Evolutionary conservation across 2,888 invertebrate species (phyloP).

Genomic region (Alviniconcha strummeri): DNA sequence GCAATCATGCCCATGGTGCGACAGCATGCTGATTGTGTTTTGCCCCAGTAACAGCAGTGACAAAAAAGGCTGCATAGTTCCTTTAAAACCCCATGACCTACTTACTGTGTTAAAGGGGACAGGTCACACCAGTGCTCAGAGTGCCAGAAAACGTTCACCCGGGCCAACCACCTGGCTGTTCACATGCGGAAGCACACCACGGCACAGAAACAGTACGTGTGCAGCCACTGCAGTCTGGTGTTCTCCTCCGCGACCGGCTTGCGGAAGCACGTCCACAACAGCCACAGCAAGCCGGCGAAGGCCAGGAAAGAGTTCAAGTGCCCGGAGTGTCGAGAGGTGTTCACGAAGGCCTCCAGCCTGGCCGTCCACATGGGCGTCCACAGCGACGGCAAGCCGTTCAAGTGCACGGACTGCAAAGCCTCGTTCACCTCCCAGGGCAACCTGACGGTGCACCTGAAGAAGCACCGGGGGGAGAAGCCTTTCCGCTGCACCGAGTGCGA

Average conservation of each 20-base stretch:
- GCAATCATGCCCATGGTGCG: too few species aligned
- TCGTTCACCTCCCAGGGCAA: slow-evolving; percentile 18
- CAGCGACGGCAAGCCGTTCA: slow-evolving; percentile 16
- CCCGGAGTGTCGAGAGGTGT: not conserved
- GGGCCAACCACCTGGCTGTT: not conserved
- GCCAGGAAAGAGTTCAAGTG: not conserved
- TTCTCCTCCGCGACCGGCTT: not conserved
- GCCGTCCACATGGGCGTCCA: slow-evolving; percentile 17
- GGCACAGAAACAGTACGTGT: not conserved
- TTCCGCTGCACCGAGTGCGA: slow-evolving; percentile 28
- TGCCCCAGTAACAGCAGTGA: not conserved
- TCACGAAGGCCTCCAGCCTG: not conserved
- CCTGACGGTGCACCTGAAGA: slow-evolving; percentile 8
- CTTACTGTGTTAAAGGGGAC: not conserved
- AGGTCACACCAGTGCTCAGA: not conserved
- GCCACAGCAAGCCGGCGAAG: not conserved
- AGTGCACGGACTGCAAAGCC: slow-evolving; percentile 13
- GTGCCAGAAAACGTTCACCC: slow-evolving; percentile 10
- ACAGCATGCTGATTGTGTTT: not conserved
- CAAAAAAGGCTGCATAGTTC: not conserved
- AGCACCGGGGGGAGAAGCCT: slow-evolving; percentile 7
- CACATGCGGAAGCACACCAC: slow-evolving; percentile 9
- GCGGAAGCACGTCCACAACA: slow-evolving; percentile 12
- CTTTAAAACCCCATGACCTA: not conserved
- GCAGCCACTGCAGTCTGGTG: slow-evolving; percentile 2